These are phyloP conservation scores for Ctenodactylus gundi DNA, from an alignment of 2,113 vertebrate genomes.

Conservation along the genomic window DNA sequence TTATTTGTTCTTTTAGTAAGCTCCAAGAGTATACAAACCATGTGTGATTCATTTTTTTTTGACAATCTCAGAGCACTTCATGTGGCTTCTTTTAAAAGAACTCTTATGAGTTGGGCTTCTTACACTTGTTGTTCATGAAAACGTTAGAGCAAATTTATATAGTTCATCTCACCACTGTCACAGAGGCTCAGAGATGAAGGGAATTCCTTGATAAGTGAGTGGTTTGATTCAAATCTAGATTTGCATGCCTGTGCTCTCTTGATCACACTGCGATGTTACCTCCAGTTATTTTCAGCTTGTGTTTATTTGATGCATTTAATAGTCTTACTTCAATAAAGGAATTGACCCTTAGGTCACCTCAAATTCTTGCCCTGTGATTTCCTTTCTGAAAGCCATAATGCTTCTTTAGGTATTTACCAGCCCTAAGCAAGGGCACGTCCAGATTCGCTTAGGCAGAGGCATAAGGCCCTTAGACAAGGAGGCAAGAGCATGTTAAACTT, in stretches of 20 bases:
- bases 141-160: neutral
- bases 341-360: neutral
- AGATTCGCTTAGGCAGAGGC: neutral
- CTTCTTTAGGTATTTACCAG: neutral
- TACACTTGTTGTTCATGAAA: neutral
- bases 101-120: neutral
- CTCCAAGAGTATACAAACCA: neutral
- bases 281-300: neutral
- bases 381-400: neutral
- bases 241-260: neutral
- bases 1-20: slow-evolving; percentile 2
- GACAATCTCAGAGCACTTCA: neutral
- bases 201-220: neutral
- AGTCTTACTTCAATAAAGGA: neutral
- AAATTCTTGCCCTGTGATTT: neutral
- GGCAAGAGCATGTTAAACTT: neutral
- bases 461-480: neutral
- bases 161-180: neutral
- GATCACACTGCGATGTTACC: neutral
- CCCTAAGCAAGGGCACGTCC: neutral
- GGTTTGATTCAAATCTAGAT: neutral
- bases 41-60: slow-evolving; percentile 1
- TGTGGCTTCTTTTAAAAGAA: neutral
- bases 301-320: neutral
- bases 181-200: neutral